Evolutionary conservation across 2,113 vertebrate genomes (phyloP).

Genomic region (Mastomys coucha): DNA sequence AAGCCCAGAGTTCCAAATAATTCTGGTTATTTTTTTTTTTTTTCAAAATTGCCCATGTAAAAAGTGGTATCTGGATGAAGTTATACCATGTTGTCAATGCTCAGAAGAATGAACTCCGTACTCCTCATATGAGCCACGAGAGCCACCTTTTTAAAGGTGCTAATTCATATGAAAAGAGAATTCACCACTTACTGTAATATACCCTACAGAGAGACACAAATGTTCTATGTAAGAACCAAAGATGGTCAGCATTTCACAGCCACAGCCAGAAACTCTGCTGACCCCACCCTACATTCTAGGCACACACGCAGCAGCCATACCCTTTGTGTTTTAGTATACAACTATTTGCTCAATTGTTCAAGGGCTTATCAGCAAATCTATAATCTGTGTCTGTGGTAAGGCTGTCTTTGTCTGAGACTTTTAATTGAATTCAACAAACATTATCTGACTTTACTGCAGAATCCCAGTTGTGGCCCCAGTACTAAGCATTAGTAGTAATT

Average conservation of each 20-base stretch:
- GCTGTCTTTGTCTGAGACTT: constrained; percentile 29
- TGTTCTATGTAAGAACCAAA: background rate
- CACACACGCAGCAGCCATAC: background rate
- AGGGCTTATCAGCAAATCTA: constrained; percentile 47
- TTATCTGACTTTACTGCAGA: background rate
- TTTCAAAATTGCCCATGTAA: constrained; percentile 12
- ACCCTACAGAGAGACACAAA: background rate
- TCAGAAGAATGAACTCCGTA: constrained; percentile 17
- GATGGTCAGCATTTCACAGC: background rate
- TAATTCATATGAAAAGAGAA: background rate
- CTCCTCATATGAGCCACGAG: constrained; percentile 18
- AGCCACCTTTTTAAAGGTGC: constrained; percentile 33
- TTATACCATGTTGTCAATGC: background rate
- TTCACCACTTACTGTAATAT: background rate
- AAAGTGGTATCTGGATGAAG: background rate
- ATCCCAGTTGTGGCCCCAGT: background rate
- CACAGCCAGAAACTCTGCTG: background rate
- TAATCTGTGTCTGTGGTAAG: background rate
- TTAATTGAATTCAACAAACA: constrained; percentile 55
- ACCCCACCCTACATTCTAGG: background rate
- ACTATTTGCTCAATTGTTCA: constrained; percentile 36
- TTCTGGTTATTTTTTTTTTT: background rate
- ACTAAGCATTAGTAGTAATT: constrained; percentile 16
- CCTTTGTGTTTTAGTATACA: background rate
- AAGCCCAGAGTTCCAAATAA: background rate